These are phyloP conservation scores for Chloropsis hardwickii DNA, from an alignment of 2,113 vertebrate species.

Conservation along the genomic window DNA sequence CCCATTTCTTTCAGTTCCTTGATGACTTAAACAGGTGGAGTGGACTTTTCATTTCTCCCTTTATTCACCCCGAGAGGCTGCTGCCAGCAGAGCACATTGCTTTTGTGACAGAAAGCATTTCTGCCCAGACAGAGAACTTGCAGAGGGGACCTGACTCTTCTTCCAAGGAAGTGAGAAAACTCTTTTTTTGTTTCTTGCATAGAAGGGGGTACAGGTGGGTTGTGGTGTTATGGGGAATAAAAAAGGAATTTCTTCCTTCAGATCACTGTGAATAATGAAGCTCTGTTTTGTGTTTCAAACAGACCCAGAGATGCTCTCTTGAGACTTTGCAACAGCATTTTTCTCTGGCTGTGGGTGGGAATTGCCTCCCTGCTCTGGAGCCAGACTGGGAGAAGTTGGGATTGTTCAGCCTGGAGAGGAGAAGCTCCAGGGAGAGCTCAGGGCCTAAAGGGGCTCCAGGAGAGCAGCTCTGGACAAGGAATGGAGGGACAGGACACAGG, in stretches of 20 bases:
- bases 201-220: background rate
- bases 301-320: background rate
- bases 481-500: background rate
- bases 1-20: slow-evolving; percentile 71
- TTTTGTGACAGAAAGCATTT: slow-evolving; percentile 87
- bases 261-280: background rate
- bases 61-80: slow-evolving; percentile 40
- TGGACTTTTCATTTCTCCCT: slow-evolving; percentile 72
- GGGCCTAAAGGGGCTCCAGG: background rate
- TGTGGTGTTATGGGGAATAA: background rate
- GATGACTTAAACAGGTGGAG: slow-evolving; percentile 90
- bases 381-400: background rate
- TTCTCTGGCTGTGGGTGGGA: background rate
- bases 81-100: slow-evolving; percentile 78
- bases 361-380: background rate
- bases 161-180: slow-evolving; percentile 78
- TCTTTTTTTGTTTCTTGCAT: background rate
- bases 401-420: background rate
- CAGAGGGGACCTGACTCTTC: slow-evolving; percentile 30
- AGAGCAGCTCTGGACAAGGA: background rate
- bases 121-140: slow-evolving; percentile 50
- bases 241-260: background rate
- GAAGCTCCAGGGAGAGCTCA: background rate
- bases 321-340: background rate
- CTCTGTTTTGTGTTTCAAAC: background rate